Base-by-base conservation (phyloP, 2,797 vertebrate genomes). In the Neosilurus hyrtlii region DNA sequence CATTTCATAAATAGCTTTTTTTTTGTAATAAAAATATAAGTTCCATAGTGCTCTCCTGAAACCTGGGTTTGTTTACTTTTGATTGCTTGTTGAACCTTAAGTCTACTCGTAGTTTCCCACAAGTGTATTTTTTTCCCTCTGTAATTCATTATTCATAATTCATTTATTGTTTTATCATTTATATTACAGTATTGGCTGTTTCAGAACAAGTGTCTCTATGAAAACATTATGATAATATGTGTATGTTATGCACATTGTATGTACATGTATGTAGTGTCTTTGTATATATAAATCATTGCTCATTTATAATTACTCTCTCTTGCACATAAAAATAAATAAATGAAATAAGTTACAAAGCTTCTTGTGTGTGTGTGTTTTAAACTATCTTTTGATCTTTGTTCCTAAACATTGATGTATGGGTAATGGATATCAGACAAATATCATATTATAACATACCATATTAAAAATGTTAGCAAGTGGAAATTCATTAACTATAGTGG, bases 281-380 rank as follows among this genome's bases (percentile, higher is more conserved):
- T 18, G 54, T 73, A 18, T 73, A 16, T 56, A 56, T 73, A 30
- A 15, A 73, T 56, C 7, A 54, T 54, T 30, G 24, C 54, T 18
- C 71, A 30, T 26, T 30, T 54, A 26, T 72, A 54, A 54, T 49
- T 43, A 54, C 26, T 30, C 15, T 56, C 20, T 75, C 61, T 76
- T 76, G 74, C 35, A 76, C 56, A 43, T 61, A 7, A n/a, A 76
- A 76, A 76, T 76, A 76, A 76, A 76, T 37, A 76, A 43, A 3
- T 76, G 20, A 76, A 76, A 76, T 9, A 43, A 30, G 6, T 57
- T 9, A 72, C 7, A 26, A 37, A n/a, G 11, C 10, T 18, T 75
- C 14, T 37, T 37, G n/a, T 57, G 16, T 43, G 43, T 30, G 30
- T 30, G 43, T 43, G 3, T 61, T 61, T 30, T 12, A 43, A 43